These are phyloP conservation scores for Tragopan temminckii DNA, from an alignment of 2,797 vertebrate species.

Conservation along the genomic window DNA sequence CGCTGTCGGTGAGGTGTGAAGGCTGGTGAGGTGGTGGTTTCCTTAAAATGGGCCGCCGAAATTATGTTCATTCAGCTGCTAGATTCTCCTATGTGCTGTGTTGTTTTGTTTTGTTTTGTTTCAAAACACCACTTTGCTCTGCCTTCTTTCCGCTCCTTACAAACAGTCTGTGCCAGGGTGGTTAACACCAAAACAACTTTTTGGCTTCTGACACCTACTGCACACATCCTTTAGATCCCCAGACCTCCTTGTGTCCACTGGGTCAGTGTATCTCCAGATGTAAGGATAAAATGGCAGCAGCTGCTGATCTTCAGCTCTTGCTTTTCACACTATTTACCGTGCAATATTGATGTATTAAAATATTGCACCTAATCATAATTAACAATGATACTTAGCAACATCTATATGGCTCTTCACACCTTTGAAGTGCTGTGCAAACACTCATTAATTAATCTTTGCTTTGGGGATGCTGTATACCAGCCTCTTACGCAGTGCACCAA, in stretches of 20 bases:
- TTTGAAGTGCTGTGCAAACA: conserved; percentile 72
- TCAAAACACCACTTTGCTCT: neutral
- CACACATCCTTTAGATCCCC: neutral
- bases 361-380: conserved; percentile 74
- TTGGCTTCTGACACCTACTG: neutral
- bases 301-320: neutral
- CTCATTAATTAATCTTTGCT: conserved; percentile 71
- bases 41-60: neutral
- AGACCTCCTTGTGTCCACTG: neutral
- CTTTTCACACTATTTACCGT: conserved; percentile 36
- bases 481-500: neutral
- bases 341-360: conserved; percentile 61
- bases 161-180: neutral
- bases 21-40: neutral
- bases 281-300: neutral
- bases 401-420: conserved; percentile 75
- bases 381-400: conserved; percentile 72
- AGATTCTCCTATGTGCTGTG: neutral
- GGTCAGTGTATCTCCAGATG: neutral
- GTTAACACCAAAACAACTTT: neutral
- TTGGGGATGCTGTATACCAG: conserved; percentile 3
- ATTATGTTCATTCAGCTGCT: neutral
- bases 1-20: neutral
- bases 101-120: neutral
- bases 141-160: neutral